Conservation (phyloP, 2,888 invertebrate species). For the Celastrina argiolus region DNA sequence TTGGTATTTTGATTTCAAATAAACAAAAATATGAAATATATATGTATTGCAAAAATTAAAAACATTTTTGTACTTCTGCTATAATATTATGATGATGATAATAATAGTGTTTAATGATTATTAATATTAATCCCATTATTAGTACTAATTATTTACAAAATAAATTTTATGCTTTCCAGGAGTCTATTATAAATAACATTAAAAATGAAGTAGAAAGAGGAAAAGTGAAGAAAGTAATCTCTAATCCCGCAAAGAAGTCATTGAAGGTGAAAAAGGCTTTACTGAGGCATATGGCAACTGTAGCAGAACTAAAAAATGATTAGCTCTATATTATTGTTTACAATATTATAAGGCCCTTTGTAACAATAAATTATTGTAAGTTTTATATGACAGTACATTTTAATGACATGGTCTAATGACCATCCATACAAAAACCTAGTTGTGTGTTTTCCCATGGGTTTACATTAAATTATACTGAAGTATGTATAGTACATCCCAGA, state of each 20-base stretch:
- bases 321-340: background rate
- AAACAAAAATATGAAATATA: no score
- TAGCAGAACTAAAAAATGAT: slow-evolving; percentile 47
- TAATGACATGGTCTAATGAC: no score
- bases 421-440: no score
- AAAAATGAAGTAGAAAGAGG: slow-evolving; percentile 56
- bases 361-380: background rate
- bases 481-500: no score
- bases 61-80: no score
- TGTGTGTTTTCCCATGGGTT: no score
- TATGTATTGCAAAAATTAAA: no score
- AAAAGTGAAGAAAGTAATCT: slow-evolving; percentile 37
- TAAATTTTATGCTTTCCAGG: slow-evolving; percentile 51
- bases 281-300: slow-evolving; percentile 70
- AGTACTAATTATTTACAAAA: background rate
- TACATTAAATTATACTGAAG: no score
- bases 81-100: no score
- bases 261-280: slow-evolving; percentile 73
- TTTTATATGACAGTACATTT: background rate
- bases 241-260: slow-evolving; percentile 45
- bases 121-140: background rate
- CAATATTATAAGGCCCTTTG: no score
- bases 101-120: no score
- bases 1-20: background rate
- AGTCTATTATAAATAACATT: slow-evolving; percentile 69